These are phyloP conservation scores for Dichetophora obliterata DNA, from an alignment of 2,888 invertebrate species.

Conservation along the genomic window DNA sequence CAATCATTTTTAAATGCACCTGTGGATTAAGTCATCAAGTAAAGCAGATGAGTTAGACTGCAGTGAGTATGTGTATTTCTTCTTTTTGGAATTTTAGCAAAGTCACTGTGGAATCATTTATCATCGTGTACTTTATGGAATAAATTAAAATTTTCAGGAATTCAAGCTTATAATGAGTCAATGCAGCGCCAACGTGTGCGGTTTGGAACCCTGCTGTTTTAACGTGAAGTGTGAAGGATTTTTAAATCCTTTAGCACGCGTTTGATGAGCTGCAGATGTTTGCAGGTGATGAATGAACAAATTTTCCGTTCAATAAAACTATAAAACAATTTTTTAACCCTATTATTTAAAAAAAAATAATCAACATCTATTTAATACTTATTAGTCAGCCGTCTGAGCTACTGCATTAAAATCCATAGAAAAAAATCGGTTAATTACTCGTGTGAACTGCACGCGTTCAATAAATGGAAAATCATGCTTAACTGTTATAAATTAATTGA, in stretches of 20 bases:
- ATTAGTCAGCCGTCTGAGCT: background rate
- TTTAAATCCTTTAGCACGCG: background rate
- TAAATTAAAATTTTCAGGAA: background rate
- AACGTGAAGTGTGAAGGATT: background rate
- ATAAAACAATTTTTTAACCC: no score
- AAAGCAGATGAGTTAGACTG: no score
- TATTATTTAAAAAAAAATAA: no score
- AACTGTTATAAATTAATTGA: constrained; percentile 35
- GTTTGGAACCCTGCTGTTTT: background rate
- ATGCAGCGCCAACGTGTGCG: background rate
- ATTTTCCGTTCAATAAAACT: background rate
- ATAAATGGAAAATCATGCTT: constrained; percentile 16
- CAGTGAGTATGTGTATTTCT: no score
- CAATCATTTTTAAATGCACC: background rate
- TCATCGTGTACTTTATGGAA: background rate
- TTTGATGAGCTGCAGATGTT: background rate
- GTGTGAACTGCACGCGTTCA: constrained; percentile 31
- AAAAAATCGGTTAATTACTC: constrained; percentile 22
- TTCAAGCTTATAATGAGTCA: background rate
- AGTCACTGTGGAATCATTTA: constrained; percentile 11
- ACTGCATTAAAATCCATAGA: background rate
- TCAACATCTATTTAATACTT: no score
- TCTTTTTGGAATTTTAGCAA: constrained; percentile 3
- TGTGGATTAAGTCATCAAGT: no score
- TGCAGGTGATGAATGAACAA: background rate